phyloP scores from a whole-genome alignment of 2,888 invertebrate species.

The Aethes cnicana region DNA sequence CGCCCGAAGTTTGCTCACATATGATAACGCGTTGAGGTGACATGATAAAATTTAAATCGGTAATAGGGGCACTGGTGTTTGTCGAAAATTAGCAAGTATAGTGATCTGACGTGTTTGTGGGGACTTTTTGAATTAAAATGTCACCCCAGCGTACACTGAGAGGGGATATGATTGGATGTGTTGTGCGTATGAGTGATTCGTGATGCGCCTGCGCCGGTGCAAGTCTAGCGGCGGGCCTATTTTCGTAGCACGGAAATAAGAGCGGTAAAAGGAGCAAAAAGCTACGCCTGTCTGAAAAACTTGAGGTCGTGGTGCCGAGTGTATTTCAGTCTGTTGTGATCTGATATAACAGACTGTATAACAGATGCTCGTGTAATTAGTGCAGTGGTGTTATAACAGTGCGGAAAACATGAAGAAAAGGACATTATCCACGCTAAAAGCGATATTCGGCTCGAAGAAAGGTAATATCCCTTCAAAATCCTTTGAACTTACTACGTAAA shows the following conservation, averaged over 20 bases:
- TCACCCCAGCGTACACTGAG: slow-evolving; percentile 22
- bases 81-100: slow-evolving; percentile 35
- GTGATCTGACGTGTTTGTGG: slow-evolving; percentile 19
- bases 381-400: slow-evolving; percentile 42
- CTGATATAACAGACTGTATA: slow-evolving; percentile 63
- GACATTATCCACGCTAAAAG: slow-evolving; percentile 73
- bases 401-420: slow-evolving; percentile 71
- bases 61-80: slow-evolving; percentile 39
- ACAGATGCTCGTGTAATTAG: slow-evolving; percentile 54
- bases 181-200: slow-evolving; percentile 62
- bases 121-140: slow-evolving; percentile 10
- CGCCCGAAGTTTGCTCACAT: slow-evolving; percentile 45
- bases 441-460: slow-evolving; percentile 74
- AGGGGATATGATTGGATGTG: slow-evolving; percentile 37
- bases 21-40: slow-evolving; percentile 51
- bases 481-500: slow-evolving; percentile 23
- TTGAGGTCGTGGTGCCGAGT: slow-evolving; percentile 74
- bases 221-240: slow-evolving; percentile 78
- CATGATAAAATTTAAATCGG: slow-evolving; percentile 48
- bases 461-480: slow-evolving; percentile 49
- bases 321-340: slow-evolving; percentile 75
- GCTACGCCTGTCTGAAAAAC: slow-evolving; percentile 74
- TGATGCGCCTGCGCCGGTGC: slow-evolving; percentile 69
- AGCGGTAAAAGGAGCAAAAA: slow-evolving; percentile 81
- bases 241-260: slow-evolving; percentile 83